Base-by-base conservation (phyloP, 2,888 invertebrate species). In the Meteorus colon region DNA sequence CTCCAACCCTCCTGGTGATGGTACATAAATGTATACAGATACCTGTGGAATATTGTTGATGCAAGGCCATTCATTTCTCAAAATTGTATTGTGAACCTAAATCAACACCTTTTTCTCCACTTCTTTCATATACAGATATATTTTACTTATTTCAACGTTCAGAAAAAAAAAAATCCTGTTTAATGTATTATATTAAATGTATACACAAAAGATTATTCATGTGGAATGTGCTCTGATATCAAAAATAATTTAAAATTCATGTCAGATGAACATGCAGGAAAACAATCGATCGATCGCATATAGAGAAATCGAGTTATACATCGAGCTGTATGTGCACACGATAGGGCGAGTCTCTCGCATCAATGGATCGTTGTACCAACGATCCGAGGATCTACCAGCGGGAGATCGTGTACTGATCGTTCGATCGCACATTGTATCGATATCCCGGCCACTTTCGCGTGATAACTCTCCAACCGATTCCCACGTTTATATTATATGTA, bases 341-440 rank as follows among this genome's bases (percentile, higher is more conserved):
- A 63, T 19, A 63, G 34, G 34, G 34, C 63, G 63, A 37, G 63
- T 63, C 45, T 45, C 29, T 63, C 34, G 69, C 85, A 86, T 86
- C 86, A 86, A 86, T 86, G 84, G 86, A 86, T 86, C 84, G 83
- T 83, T 86, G 86, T 86, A 86, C 82, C 84, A 83, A 82, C 83
- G 85, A 86, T 86, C 85, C 82, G 81, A 81, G 84, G 86, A 87
- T 86, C 86, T 86, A 86, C 85, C 87, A 86, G 87, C 87, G 84
- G 87, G 87, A 86, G 85, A 86, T 86, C 87, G 85, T 87, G 87
- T 87, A 85, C 85, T 82, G 86, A 87, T 87, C 85, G 84, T 87
- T 86, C 84, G 85, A 84, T 84, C 84, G 80, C 81, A 83, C 60
- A 76, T 77, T 74, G 73, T 73, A 69, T 74, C 73, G 73, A 63